Conservation (phyloP, 2,888 invertebrate genomes). For the Cylindroiulus punctatus region DNA sequence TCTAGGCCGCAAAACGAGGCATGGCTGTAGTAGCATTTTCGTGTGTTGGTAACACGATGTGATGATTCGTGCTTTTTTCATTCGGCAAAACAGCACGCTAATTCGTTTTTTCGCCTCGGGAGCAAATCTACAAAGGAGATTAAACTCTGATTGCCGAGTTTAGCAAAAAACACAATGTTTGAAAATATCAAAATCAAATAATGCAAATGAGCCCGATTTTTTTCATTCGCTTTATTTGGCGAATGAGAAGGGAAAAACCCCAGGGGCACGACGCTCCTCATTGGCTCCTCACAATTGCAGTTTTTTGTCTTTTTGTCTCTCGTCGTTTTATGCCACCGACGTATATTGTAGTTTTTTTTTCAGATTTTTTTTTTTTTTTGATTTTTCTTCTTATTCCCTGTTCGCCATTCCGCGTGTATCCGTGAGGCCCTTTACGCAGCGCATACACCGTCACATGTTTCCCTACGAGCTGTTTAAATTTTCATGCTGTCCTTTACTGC, state of each 20-base stretch:
- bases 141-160: background rate
- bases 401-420: background rate
- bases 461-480: constrained; percentile 43
- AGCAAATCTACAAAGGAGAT: too few relatives aligned
- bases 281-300: background rate
- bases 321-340: background rate
- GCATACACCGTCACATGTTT: background rate
- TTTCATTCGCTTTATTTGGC: background rate
- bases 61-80: too few relatives aligned
- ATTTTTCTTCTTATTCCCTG: background rate
- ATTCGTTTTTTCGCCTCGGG: too few relatives aligned
- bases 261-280: background rate
- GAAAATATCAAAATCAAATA: background rate
- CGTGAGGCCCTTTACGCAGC: background rate
- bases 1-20: too few relatives aligned
- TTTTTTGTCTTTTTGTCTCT: background rate
- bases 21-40: too few relatives aligned
- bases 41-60: too few relatives aligned
- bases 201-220: background rate
- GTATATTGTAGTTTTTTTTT: too few relatives aligned
- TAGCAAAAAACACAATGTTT: background rate
- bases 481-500: constrained; percentile 42
- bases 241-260: background rate
- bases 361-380: background rate
- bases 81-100: too few relatives aligned